Conservation (phyloP, 2,113 vertebrate species). For the Gavialis gangeticus region DNA sequence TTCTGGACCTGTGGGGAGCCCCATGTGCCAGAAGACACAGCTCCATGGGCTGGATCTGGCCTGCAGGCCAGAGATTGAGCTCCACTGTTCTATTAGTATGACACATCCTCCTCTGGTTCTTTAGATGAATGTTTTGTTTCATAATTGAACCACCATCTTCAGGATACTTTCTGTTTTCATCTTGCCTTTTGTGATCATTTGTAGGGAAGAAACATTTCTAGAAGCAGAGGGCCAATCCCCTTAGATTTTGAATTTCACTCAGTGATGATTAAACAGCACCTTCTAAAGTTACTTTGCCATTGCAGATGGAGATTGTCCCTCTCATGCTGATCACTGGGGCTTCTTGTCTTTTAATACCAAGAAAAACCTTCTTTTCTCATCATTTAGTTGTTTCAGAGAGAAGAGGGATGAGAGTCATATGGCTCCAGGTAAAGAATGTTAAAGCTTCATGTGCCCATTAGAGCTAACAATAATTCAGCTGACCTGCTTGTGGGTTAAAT, state of each 20-base stretch:
- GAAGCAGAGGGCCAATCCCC: neutral
- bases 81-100: neutral
- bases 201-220: neutral
- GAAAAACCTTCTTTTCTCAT: neutral
- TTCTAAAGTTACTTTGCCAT: neutral
- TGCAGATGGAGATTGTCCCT: neutral
- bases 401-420: neutral
- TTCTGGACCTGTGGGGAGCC: neutral
- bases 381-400: neutral
- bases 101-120: neutral
- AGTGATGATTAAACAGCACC: neutral
- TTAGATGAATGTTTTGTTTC: constrained; percentile 6
- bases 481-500: neutral
- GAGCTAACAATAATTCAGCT: neutral
- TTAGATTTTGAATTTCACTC: neutral
- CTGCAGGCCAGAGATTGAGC: too few species aligned
- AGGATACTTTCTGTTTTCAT: neutral
- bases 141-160: neutral
- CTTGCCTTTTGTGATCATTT: neutral
- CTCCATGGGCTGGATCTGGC: too few species aligned
- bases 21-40: too few species aligned
- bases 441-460: neutral
- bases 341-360: neutral
- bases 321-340: neutral
- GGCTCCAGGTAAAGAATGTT: neutral